phyloP scores from a whole-genome alignment of 2,797 vertebrate genomes.

The Hoplostethus mediterraneus region DNA sequence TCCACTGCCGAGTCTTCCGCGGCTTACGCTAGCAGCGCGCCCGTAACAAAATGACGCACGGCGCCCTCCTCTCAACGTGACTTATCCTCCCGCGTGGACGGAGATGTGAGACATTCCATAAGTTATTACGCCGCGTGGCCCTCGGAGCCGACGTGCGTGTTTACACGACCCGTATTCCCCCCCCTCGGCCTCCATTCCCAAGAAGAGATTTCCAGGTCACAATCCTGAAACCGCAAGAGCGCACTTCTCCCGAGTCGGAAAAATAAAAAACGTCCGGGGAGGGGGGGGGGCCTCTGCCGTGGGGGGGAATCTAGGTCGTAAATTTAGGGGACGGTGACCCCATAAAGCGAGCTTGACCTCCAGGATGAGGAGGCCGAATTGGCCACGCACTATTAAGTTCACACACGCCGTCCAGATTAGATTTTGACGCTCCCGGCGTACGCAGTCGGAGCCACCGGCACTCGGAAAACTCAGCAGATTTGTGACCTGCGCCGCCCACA shows the following conservation, averaged over 20 bases:
- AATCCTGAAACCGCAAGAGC: constrained; percentile 30
- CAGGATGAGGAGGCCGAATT: constrained; percentile 68
- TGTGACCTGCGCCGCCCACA: constrained; percentile 26
- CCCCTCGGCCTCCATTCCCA: constrained; percentile 46
- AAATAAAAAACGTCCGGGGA: neutral
- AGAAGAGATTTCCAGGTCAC: constrained; percentile 53
- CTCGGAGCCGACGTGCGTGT: constrained; percentile 66
- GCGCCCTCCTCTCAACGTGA: constrained; percentile 60
- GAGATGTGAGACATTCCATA: constrained; percentile 66
- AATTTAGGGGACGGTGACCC: constrained; percentile 73
- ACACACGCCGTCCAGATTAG: constrained; percentile 67
- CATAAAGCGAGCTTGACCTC: constrained; percentile 79
- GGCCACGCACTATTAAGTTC: constrained; percentile 77
- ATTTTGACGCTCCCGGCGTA: constrained; percentile 60
- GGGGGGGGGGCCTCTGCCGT: constrained; percentile 42
- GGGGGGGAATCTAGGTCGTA: constrained; percentile 63
- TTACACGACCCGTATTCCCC: constrained; percentile 66
- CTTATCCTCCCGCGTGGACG: constrained; percentile 57
- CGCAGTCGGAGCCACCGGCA: constrained; percentile 41
- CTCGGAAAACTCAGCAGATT: constrained; percentile 40
- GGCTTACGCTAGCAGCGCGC: constrained; percentile 48
- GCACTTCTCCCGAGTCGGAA: constrained; percentile 34
- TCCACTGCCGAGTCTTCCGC: constrained; percentile 35
- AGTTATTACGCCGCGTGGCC: constrained; percentile 68
- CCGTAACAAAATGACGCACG: constrained; percentile 61